Percentiles rank a stretch among this genome's conserved stretches.
Evolutionary conservation across 2,113 vertebrate species (phyloP).

Genomic region (Oxyruncus cristatus): DNA sequence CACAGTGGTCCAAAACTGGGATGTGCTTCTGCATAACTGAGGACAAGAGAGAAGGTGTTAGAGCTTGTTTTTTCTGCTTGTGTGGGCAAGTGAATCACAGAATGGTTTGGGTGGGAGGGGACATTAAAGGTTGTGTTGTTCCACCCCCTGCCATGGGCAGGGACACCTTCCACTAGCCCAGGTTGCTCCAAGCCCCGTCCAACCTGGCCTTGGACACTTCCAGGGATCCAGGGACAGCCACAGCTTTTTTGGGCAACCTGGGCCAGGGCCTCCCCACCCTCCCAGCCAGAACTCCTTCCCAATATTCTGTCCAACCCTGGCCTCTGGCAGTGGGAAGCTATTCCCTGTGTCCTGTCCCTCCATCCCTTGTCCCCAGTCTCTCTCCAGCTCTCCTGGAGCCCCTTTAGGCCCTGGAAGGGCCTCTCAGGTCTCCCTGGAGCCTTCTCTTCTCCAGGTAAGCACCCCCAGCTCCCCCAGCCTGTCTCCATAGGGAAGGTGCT

Average conservation of each 20-base stretch:
- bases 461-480: background rate
- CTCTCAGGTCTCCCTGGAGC: background rate
- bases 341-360: background rate
- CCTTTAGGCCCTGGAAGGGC: background rate
- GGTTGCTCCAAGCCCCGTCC: background rate
- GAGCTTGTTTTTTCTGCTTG: background rate
- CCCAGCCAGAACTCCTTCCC: accelerated
- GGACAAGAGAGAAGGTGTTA: background rate
- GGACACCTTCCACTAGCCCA: background rate
- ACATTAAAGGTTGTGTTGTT: background rate
- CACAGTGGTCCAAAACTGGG: background rate
- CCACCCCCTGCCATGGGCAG: background rate
- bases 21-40: background rate
- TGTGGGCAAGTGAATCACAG: background rate
- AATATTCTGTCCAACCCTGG: background rate
- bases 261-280: background rate
- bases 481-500: background rate
- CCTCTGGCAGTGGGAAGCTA: background rate
- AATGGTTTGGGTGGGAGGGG: background rate
- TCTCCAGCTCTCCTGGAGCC: background rate
- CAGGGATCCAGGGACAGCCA: background rate
- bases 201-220: background rate
- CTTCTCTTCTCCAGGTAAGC: background rate
- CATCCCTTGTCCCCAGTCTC: background rate
- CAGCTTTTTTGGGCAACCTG: background rate